A percentile compares a stretch with the other conserved stretches of the same genome.
phyloP scores from a whole-genome alignment of 2,888 invertebrate genomes.

The Alitta virens region DNA sequence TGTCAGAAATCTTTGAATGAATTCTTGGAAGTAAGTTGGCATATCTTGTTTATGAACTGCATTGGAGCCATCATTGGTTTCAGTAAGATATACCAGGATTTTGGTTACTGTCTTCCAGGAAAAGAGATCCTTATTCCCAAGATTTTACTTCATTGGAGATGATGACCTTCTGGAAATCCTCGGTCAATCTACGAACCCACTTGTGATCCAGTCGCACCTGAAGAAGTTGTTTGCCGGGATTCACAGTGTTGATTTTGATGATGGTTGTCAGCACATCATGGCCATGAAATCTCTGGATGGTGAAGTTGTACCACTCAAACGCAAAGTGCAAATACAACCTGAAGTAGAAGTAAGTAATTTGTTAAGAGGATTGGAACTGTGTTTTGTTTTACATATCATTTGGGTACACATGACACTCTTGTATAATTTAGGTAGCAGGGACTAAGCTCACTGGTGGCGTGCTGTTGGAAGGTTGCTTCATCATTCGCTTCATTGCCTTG shows the following conservation, averaged over 20 bases:
- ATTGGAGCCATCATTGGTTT: too few relatives aligned
- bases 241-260: slow-evolving; percentile 68
- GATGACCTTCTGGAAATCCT: slow-evolving; percentile 95
- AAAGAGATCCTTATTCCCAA: slow-evolving; percentile 88
- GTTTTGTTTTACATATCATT: too few relatives aligned
- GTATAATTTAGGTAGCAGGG: too few relatives aligned
- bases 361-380: too few relatives aligned
- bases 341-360: slow-evolving; percentile 73
- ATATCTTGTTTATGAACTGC: too few relatives aligned
- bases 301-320: slow-evolving; percentile 70
- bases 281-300: slow-evolving; percentile 76
- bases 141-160: slow-evolving; percentile 96
- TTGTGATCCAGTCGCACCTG: slow-evolving; percentile 88
- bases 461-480: too few relatives aligned
- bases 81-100: neutral
- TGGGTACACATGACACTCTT: too few relatives aligned
- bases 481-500: too few relatives aligned
- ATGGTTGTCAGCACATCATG: slow-evolving; percentile 62
- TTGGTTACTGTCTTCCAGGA: slow-evolving; percentile 63
- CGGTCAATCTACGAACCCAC: slow-evolving; percentile 85
- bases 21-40: slow-evolving; percentile 73
- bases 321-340: slow-evolving; percentile 70
- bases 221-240: slow-evolving; percentile 86
- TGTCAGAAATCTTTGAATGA: slow-evolving; percentile 94
- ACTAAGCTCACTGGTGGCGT: too few relatives aligned